Base-by-base conservation (phyloP, 2,888 invertebrate species). In the Eristalis tenax region DNA sequence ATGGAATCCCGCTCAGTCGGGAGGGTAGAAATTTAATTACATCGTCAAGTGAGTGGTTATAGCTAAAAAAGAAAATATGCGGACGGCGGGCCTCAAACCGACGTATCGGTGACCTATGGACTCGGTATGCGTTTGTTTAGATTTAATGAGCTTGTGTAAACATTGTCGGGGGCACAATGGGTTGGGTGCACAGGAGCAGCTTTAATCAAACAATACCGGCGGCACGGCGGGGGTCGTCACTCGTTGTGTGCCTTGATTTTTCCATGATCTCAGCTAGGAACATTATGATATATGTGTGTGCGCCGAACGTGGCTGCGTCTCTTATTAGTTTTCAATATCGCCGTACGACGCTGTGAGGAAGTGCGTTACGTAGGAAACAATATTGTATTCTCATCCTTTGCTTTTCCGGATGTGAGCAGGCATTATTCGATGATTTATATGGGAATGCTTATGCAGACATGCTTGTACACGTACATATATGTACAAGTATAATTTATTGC, bases 11-110 rank as follows among this genome's bases (percentile, higher is more conserved):
- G 22, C 40, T 32, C 43, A 40, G 28, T 77, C 57, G 66, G 64
- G 70, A 63, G 79, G 71, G 79, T 22, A 73, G 71, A 73, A 79
- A 83, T 87, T 87, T 87, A 87, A 87, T 87, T 87, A 87, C 71
- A 83, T 65, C 68, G 83, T 56, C 66, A 56, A 64, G 73, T 65
- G 63, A 87, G 65, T 68, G 79, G 71, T 79, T 80, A 63, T 68
- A 26, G 71, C 66, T 56, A 50, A 78, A 78, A 61, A 83, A 32
- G 6, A 32, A 74, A 57, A 68, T 56, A 75, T 61, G 11, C 40
- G n/a, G 26, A 64, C 66, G 13, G 50, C n/a, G 23, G 50, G 70
- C 56, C 28, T 66, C 32, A 40, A 64, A 63, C 11, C 68, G 65
- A 59, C 23, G 69, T n/a, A 28, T 64, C 69, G 23, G 64, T 70